Evolutionary conservation across 1,140 invertebrate genomes (phyloP), one percentile per base, ranked within the genome.

Genomic region (Pogonus chalceus): DNA sequence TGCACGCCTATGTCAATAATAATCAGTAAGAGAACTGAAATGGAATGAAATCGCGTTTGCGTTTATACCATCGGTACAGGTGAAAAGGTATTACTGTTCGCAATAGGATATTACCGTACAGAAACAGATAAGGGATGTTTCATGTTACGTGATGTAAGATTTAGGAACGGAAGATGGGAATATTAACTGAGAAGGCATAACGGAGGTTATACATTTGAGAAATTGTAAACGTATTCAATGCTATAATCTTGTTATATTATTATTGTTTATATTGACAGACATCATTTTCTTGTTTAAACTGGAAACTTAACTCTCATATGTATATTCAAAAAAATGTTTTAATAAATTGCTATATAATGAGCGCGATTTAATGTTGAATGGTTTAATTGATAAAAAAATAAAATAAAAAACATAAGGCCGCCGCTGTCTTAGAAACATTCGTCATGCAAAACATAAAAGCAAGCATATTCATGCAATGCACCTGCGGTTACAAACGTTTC

Each of bases 1-100:
- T 43, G 18, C 37, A 18, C 3, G 37, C 18, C 37, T 43, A 43
- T 43, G 37, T 43, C 37, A 43, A 43, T 43, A 43, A 43, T 43
- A 43, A 43, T 43, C 37, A 12, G 37, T 7, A 4, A 7, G 37
- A 43, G 37, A 43, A 43, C 37, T 43, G 37, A 43, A 43, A 43
- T 16, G 37, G 18, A 43, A 43, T 4, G 37, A 10, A 43, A 43
- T 43, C 18, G 37, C n/a, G n/a, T n/a, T n/a, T 43, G 37, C 37
- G 37, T 16, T 10, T 43, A 18, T 7, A 43, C 7, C 7, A 43
- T 43, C 7, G 7, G 37, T 18, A 43, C 37, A 18, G 3, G 9
- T 10, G 9, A 12, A 43, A 18, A 31, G 26, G 4, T 31, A 14
- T 31, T 7, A 7, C 4, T 31, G 14, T 31, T 4, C 4, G 4